Evolutionary conservation across 1,140 invertebrate genomes (phyloP), one percentile per base, ranked within the genome.

Genomic region (Plodia interpunctella): DNA sequence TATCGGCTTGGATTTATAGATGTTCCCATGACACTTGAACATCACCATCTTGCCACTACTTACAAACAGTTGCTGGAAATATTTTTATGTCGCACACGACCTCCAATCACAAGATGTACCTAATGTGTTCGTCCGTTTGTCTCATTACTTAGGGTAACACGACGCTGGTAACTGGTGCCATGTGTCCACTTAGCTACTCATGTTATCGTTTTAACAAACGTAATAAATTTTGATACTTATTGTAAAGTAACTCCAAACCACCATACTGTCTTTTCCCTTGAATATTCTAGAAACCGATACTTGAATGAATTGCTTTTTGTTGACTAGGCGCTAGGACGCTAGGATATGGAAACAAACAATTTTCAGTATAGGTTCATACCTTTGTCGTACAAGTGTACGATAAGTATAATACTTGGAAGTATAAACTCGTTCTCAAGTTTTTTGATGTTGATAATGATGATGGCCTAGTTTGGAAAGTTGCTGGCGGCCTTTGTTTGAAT

Each of bases 31-130:
- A 53, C 51, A 53, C 51, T 53, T 53, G 20, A 53, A 21, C 20
- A 25, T 25, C 25, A 21, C 20, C 19, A 25, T 53, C 51, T 25
- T 53, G 51, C 19, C 0, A 18, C 9, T 38, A 25, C 15, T 21
- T 38, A 30, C n/a, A 35, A 17, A n/a, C 38, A 44, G 15, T 44
- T 44, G 38, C 51, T 53, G 70, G 65, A 79, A 75, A 75, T 76
- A 78, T 80, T 84, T 83, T 85, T 85, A 87, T 78, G 63, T 72
- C 61, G 65, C 76, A 76, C 65, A 74, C 68, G 76, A 78, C 70
- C 66, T 78, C 60, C 66, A 81, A 85, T 86, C 74, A 78, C 73
- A 68, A 57, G 64, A 83, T 80, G 81, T n/a, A n/a, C n/a, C n/a
- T 87, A 84, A 79, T 69, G 67, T 66, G 68, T 67, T 63, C 76